phyloP scores from a whole-genome alignment of 2,113 vertebrate genomes.

The Thomomys bottae region DNA sequence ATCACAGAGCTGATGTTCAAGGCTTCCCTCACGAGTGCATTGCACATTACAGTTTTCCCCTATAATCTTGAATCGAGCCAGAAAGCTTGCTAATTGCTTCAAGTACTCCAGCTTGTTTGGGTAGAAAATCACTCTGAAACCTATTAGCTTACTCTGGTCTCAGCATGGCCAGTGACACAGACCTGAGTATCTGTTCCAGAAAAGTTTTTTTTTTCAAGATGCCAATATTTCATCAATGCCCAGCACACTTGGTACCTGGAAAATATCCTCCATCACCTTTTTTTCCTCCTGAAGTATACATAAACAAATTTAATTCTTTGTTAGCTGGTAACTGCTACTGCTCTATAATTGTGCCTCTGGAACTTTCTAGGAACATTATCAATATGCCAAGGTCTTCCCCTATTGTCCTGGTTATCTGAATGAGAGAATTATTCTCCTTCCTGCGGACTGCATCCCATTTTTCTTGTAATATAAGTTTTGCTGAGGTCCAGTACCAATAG shows the following conservation, averaged over 20 bases:
- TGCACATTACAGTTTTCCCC: constrained; percentile 71
- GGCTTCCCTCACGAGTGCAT: constrained; percentile 61
- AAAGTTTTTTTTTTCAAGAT: constrained; percentile 60
- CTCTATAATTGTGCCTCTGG: constrained; percentile 52
- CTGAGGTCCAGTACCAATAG: background rate
- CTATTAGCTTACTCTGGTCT: constrained; percentile 62
- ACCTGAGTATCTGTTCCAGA: constrained; percentile 53
- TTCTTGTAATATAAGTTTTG: constrained; percentile 45
- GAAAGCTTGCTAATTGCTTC: constrained; percentile 80
- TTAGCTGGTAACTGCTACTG: constrained; percentile 69
- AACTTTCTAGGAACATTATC: constrained; percentile 66
- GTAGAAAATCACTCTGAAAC: constrained; percentile 64
- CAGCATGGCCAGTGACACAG: constrained; percentile 39
- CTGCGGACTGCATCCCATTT: constrained; percentile 31
- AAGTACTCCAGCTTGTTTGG: constrained; percentile 72
- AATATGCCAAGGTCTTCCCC: constrained; percentile 75
- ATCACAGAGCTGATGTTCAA: constrained; percentile 72
- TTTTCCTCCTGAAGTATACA: constrained; percentile 19
- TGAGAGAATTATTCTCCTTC: constrained; percentile 62
- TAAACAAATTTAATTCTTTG: constrained; percentile 72
- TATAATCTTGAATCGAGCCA: constrained; percentile 76
- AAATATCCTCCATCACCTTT: constrained; percentile 62
- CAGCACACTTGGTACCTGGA: constrained; percentile 33
- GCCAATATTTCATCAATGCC: constrained; percentile 63
- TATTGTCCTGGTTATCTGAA: constrained; percentile 62